Base-by-base conservation (phyloP, 2,888 invertebrate species). In the Troides aeacus region DNA sequence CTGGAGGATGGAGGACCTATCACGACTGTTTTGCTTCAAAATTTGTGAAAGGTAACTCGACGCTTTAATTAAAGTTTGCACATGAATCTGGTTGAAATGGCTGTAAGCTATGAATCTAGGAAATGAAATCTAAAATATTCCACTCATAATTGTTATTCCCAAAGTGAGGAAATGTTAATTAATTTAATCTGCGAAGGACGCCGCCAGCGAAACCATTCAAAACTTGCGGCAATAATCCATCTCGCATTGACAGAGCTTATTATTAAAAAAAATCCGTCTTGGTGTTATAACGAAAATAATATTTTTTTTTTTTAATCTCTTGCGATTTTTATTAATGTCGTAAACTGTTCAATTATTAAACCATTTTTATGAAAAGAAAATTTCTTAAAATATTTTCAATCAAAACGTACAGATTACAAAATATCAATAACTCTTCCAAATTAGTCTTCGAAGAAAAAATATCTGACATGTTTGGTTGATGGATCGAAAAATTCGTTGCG, bases 401-500 rank as follows among this genome's bases (percentile, higher is more conserved):
- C 12, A 4, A 46, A 46, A 15, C 15, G 46, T 46, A 46, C 15
- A 46, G 15, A 46, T 4, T 46, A 15, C 2, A 39, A 46, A 46
- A 46, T 15, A 17, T 12, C 15, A 46, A 30, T 2, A 30, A 30
- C 30, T 30, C 30, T 2, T 46, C 15, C 12, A 15, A 46, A 74
- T 74, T 76, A 92, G 69, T 91, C 87, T 75, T 92, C 92, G 74
- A 90, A 90, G 78, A 86, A 92, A 73, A 82, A 90, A 74, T 93
- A 92, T 64, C 90, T 80, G 18, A 93, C 92, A 61, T 86, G 89
- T 77, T 84, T 88, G 1, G 81, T 78, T 24, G 84, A 72, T 1
- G 88, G 81, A 70, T 93, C 91, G 71, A 93, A 93, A 76, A 89
- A 93, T 71, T 92, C 92, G 67, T 90, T 87, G 69, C 90, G 88